Percentiles rank a stretch among this genome's conserved stretches.
Evolutionary conservation across 2,113 vertebrate genomes (phyloP).

Genomic region (Dipodomys merriami): DNA sequence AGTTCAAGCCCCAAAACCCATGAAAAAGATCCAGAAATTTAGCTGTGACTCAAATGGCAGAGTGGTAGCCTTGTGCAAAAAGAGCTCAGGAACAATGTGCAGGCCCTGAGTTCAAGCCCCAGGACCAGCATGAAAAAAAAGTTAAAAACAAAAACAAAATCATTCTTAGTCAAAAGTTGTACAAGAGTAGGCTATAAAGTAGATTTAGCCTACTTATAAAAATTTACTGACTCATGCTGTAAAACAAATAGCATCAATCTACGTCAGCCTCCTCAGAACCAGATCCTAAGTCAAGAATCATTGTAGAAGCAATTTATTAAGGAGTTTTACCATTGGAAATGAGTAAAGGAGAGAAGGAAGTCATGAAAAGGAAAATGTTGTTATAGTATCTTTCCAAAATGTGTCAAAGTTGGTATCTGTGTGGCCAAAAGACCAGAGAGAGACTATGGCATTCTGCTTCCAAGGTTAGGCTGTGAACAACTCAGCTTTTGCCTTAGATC

Average conservation of each 20-base stretch:
- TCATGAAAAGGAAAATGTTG: not conserved
- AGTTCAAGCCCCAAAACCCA: no score
- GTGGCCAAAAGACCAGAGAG: not conserved
- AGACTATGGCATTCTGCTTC: not conserved
- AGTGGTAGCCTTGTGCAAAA: no score
- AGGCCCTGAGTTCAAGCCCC: no score
- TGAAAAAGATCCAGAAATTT: no score
- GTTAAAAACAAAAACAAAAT: conserved; percentile 13
- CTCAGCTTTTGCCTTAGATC: not conserved
- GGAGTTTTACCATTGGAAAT: not conserved
- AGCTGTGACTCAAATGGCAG: no score
- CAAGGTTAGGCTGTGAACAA: conserved; percentile 30
- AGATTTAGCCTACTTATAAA: not conserved
- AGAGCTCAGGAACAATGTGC: no score
- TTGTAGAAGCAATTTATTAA: not conserved
- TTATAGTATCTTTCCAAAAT: no score
- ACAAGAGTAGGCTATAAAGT: not conserved
- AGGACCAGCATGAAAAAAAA: no score
- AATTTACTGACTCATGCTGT: conserved; percentile 1
- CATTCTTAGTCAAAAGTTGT: not conserved
- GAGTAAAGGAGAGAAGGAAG: not conserved
- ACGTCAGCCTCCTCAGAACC: not conserved
- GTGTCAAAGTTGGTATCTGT: not conserved
- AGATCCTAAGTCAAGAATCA: conserved; percentile 16
- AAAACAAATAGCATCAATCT: conserved; percentile 15